Conservation (phyloP, 2,113 vertebrate species). For the Tonatia bakeri region DNA sequence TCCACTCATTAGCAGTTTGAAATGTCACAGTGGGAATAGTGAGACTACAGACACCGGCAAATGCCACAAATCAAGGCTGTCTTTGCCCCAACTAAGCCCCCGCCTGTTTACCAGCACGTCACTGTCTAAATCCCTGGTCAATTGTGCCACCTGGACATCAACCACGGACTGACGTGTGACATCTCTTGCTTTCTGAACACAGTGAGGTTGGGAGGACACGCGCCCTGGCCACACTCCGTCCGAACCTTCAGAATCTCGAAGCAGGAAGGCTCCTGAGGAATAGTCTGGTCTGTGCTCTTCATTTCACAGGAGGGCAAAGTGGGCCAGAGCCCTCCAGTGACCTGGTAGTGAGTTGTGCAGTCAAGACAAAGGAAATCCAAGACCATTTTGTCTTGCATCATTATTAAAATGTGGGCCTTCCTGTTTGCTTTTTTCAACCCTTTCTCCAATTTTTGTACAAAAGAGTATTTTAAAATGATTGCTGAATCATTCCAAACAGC, state of each 20-base stretch:
- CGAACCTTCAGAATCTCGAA: neutral
- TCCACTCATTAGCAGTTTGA: neutral
- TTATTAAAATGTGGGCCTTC: neutral
- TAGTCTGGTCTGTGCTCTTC: neutral
- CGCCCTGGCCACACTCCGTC: neutral
- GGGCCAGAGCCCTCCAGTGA: neutral
- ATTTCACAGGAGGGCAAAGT: neutral
- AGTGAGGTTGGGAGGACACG: neutral
- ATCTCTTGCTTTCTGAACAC: neutral
- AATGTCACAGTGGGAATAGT: neutral
- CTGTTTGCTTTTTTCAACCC: neutral
- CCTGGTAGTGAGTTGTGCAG: neutral
- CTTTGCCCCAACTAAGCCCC: neutral
- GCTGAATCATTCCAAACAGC: constrained; percentile 1
- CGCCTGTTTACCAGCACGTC: neutral
- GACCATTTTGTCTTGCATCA: neutral
- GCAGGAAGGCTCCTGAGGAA: neutral
- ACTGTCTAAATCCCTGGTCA: neutral
- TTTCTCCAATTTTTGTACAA: neutral
- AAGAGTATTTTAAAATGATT: neutral
- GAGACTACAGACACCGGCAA: neutral
- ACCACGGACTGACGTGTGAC: neutral
- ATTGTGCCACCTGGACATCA: neutral
- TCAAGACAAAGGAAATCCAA: neutral
- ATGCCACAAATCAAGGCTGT: neutral